These are phyloP conservation scores for Rhinella marina DNA, from an alignment of 2,797 vertebrate species.

Conservation along the genomic window DNA sequence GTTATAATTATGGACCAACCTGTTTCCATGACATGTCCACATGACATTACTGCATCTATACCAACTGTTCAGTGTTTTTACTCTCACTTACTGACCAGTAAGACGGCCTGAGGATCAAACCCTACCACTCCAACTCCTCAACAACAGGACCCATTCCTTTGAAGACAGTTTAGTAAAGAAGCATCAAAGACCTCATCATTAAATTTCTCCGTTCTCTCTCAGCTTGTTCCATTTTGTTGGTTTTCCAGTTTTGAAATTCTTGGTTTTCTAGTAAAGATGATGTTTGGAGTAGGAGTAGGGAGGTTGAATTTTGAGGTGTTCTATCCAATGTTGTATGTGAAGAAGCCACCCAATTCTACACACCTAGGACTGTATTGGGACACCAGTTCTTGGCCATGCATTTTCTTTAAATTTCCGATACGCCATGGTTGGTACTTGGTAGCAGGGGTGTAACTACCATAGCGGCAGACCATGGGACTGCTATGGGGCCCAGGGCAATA, in stretches of 20 bases:
- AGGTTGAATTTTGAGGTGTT: neutral
- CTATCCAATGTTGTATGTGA: constrained; percentile 9
- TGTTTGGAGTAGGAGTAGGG: constrained; percentile 11
- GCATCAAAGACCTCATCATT: constrained; percentile 3
- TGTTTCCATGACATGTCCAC: neutral
- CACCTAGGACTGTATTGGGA: neutral
- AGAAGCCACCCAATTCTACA: neutral
- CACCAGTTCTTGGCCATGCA: neutral
- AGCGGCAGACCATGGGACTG: no score
- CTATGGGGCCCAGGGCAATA: no score
- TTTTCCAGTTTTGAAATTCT: constrained; percentile 38
- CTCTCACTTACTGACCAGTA: neutral
- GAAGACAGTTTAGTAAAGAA: neutral
- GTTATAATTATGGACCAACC: neutral
- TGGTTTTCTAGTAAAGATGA: constrained; percentile 39
- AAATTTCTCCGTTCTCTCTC: constrained; percentile 18
- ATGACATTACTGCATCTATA: neutral
- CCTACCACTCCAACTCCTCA: neutral
- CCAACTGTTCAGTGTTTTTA: neutral
- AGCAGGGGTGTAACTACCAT: no score
- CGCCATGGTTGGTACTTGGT: no score
- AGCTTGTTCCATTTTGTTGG: constrained; percentile 33
- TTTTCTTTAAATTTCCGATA: constrained; percentile 16
- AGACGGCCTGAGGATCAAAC: neutral
- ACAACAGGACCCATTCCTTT: neutral